Percentiles rank a stretch among this genome's conserved stretches.
phyloP scores from a whole-genome alignment of 2,113 vertebrate species.

The Patagioenas fasciata region DNA sequence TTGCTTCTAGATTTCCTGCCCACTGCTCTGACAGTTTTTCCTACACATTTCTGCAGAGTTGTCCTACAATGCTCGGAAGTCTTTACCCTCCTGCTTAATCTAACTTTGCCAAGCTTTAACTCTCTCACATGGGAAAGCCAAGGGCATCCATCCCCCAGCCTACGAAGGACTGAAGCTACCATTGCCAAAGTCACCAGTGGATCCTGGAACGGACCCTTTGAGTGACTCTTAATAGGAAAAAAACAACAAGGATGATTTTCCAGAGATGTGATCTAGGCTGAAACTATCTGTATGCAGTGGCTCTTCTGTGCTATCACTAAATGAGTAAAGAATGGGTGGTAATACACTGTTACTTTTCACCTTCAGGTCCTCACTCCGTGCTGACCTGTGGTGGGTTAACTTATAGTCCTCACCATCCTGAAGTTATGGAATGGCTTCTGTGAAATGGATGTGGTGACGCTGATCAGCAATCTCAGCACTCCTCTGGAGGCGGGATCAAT shows the following conservation, averaged over 20 bases:
- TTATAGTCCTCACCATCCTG: not conserved
- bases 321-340: not conserved
- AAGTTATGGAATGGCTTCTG: not conserved
- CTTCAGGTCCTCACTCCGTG: not conserved
- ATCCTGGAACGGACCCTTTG: not conserved
- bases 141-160: accelerated
- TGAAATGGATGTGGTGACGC: not conserved
- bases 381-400: too few relatives aligned
- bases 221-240: not conserved
- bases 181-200: not conserved
- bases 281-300: not conserved
- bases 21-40: not conserved
- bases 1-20: not conserved
- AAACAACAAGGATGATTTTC: not conserved
- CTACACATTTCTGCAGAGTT: not conserved
- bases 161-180: not conserved
- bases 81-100: not conserved
- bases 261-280: not conserved
- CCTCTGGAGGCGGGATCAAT: accelerated
- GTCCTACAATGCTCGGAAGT: not conserved
- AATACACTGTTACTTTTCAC: not conserved
- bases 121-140: not conserved
- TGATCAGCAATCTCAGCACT: not conserved
- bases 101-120: not conserved
- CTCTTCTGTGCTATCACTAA: not conserved